phyloP scores from a whole-genome alignment of 2,113 vertebrate genomes.

The Clarias gariepinus region DNA sequence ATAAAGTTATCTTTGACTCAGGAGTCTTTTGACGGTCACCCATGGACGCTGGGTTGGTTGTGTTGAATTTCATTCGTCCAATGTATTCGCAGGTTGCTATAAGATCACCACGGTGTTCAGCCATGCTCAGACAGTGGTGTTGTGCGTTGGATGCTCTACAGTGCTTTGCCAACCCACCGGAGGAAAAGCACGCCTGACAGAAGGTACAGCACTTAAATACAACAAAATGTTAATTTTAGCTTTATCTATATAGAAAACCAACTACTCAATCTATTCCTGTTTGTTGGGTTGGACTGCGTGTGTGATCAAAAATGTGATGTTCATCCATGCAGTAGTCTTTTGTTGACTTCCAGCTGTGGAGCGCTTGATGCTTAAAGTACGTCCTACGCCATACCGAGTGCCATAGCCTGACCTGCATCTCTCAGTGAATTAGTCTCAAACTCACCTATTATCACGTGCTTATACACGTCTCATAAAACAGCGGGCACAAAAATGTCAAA shows the following conservation, averaged over 20 bases:
- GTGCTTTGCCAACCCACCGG: slow-evolving; percentile 81
- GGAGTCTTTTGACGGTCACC: background rate
- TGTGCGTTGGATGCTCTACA: slow-evolving; percentile 80
- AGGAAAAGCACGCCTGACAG: slow-evolving; percentile 81
- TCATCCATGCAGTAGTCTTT: background rate
- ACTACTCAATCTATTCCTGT: background rate
- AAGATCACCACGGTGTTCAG: slow-evolving; percentile 84
- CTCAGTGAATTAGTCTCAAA: too few species aligned
- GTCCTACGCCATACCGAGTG: too few species aligned
- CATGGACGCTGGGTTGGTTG: background rate
- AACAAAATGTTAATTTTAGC: too few species aligned
- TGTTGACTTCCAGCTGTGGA: background rate
- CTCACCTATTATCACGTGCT: too few species aligned
- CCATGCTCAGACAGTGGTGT: slow-evolving; percentile 80
- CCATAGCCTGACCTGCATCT: too few species aligned
- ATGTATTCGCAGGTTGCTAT: slow-evolving; percentile 72
- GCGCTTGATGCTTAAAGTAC: background rate
- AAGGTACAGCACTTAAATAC: slow-evolving; percentile 64
- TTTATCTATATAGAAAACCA: too few species aligned
- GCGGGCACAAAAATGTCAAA: too few species aligned
- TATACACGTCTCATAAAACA: too few species aligned
- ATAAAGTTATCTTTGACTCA: background rate
- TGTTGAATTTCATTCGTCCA: background rate
- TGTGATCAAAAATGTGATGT: background rate
- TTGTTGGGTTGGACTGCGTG: background rate